Conservation (phyloP, 2,888 invertebrate genomes). For the Protophormia terraenovae region DNA sequence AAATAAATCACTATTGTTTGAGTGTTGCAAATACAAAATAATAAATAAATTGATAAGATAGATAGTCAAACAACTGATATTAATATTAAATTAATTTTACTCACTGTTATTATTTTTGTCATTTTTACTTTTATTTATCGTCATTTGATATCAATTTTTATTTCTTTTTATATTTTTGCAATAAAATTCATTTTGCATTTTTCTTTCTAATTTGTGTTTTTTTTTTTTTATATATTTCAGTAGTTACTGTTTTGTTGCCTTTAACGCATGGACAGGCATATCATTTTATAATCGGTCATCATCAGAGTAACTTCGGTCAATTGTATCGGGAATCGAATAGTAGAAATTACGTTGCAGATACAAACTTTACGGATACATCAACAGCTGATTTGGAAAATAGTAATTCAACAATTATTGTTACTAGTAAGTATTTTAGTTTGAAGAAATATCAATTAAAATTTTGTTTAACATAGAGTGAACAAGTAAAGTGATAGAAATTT, state of each 20-base stretch:
- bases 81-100: conserved; percentile 49
- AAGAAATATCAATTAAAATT: not conserved
- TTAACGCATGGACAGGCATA: conserved; percentile 76
- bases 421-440: conserved; percentile 74
- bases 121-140: conserved; percentile 14
- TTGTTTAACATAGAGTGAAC: too few species aligned
- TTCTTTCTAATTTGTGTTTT: not conserved
- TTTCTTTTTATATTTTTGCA: conserved; percentile 6
- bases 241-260: conserved; percentile 74
- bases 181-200: not conserved
- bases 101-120: not conserved
- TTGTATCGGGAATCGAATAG: conserved; percentile 37
- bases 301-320: conserved; percentile 62
- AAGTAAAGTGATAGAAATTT: too few species aligned
- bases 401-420: conserved; percentile 74
- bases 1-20: conserved; percentile 2
- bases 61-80: not conserved
- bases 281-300: conserved; percentile 69
- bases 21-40: conserved; percentile 17
- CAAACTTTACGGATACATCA: conserved; percentile 70
- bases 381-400: conserved; percentile 63
- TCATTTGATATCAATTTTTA: conserved; percentile 17
- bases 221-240: conserved; percentile 73
- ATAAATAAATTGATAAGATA: conserved; percentile 36
- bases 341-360: conserved; percentile 12